These are phyloP conservation scores for Margarornis squamiger DNA, from an alignment of 2,797 vertebrate species.

Conservation along the genomic window DNA sequence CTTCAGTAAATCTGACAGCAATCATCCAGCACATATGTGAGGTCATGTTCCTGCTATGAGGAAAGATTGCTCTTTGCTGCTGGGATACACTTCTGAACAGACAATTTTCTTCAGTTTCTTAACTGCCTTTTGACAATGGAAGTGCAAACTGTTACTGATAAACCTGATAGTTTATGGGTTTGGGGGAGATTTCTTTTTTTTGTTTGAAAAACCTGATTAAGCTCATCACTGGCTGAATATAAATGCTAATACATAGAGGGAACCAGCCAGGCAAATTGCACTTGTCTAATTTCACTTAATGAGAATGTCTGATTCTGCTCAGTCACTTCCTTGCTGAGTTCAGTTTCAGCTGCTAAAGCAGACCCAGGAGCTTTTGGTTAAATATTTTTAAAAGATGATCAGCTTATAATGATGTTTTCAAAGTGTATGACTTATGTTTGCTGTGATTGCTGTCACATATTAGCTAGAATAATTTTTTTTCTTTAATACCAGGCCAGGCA, in stretches of 20 bases:
- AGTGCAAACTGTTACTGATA: not conserved
- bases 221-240: not conserved
- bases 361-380: not conserved
- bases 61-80: not conserved
- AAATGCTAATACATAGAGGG: conserved; percentile 2
- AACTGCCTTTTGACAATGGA: not conserved
- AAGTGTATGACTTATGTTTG: not conserved
- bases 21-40: not conserved
- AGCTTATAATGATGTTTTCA: not conserved
- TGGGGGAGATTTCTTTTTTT: not conserved
- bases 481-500: not conserved
- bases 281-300: conserved; percentile 49
- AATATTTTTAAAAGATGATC: not conserved
- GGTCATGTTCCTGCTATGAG: not conserved
- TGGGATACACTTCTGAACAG: not conserved
- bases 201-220: not conserved
- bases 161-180: not conserved
- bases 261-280: conserved; percentile 10
- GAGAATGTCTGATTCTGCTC: conserved; percentile 39
- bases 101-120: not conserved
- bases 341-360: conserved; percentile 23
- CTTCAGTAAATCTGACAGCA: conserved; percentile 7
- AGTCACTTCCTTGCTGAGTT: not conserved
- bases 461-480: not conserved
- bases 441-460: not conserved